Evolutionary conservation across 2,113 vertebrate genomes (phyloP).

Genomic region (Dermatemys mawii): DNA sequence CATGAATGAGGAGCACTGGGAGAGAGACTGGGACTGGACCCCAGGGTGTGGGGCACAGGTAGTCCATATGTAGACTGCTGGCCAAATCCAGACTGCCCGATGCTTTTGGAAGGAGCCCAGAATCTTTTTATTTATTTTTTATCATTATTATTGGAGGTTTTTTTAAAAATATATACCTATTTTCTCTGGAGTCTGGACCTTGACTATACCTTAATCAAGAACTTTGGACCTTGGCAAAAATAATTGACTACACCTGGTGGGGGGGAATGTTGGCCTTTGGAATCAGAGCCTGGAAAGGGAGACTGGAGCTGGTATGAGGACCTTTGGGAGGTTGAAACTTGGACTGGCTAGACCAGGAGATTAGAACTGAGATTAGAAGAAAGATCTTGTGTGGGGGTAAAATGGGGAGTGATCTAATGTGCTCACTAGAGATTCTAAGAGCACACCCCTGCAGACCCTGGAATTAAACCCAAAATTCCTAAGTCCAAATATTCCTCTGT

Average conservation of each 20-base stretch:
- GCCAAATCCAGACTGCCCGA: no score
- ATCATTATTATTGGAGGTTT: no score
- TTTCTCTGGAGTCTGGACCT: no score
- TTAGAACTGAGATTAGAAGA: background rate
- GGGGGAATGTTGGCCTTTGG: background rate
- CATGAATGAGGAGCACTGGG: background rate
- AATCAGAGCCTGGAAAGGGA: background rate
- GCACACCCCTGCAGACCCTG: background rate
- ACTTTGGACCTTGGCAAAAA: no score
- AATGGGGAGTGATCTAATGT: background rate
- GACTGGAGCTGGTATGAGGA: background rate
- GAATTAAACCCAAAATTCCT: background rate
- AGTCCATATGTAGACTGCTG: no score
- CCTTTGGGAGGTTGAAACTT: background rate
- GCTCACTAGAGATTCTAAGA: fast-evolving
- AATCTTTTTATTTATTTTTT: no score
- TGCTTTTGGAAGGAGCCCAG: background rate
- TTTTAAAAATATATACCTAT: no score
- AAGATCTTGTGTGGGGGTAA: background rate
- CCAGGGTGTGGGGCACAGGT: background rate
- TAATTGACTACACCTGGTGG: no score
- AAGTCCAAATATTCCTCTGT: background rate
- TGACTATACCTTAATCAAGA: no score
- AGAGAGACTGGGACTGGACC: background rate
- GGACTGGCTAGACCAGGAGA: background rate